These are phyloP conservation scores for Eutolmus rufibarbis DNA, from an alignment of 2,888 invertebrate species.

Conservation along the genomic window DNA sequence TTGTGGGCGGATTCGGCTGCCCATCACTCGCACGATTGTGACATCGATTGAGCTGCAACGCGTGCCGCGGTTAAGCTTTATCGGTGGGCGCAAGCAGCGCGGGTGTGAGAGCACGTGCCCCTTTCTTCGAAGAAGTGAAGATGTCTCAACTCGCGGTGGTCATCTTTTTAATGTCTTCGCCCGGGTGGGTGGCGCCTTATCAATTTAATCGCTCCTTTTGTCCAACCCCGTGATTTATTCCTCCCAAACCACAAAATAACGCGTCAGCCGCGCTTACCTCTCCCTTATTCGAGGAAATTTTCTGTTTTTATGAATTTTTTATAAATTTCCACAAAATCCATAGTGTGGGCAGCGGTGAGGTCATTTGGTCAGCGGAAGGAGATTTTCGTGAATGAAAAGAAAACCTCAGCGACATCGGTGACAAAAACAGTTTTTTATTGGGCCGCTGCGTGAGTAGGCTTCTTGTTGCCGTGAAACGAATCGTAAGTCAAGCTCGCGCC, in stretches of 20 bases:
- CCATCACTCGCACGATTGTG: not conserved
- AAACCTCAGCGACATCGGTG: not conserved
- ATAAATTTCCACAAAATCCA: slow-evolving; percentile 2
- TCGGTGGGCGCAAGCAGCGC: not conserved
- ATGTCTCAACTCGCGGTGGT: slow-evolving; percentile 8
- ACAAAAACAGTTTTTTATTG: not conserved
- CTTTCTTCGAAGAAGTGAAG: not conserved
- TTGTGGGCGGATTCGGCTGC: not conserved
- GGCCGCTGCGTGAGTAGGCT: not conserved
- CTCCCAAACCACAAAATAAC: not conserved
- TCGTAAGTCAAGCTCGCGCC: slow-evolving; percentile 29
- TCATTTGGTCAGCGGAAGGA: slow-evolving; percentile 32
- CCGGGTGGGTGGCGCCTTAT: slow-evolving; percentile 19
- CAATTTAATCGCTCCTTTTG: slow-evolving; percentile 3
- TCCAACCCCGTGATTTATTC: not conserved
- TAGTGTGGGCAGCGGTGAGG: not conserved
- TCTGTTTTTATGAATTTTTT: slow-evolving; percentile 16
- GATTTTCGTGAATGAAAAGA: slow-evolving; percentile 37
- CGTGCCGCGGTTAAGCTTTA: not conserved
- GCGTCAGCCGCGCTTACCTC: not conserved
- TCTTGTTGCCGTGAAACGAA: slow-evolving; percentile 15
- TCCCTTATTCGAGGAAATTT: slow-evolving; percentile 25
- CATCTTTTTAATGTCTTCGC: not conserved
- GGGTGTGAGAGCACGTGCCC: slow-evolving; percentile 16
- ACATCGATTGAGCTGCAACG: not conserved